Evolutionary conservation across 1,140 invertebrate species (phyloP), one percentile per base, ranked within the genome.

Genomic region (Drosophila nikananu): DNA sequence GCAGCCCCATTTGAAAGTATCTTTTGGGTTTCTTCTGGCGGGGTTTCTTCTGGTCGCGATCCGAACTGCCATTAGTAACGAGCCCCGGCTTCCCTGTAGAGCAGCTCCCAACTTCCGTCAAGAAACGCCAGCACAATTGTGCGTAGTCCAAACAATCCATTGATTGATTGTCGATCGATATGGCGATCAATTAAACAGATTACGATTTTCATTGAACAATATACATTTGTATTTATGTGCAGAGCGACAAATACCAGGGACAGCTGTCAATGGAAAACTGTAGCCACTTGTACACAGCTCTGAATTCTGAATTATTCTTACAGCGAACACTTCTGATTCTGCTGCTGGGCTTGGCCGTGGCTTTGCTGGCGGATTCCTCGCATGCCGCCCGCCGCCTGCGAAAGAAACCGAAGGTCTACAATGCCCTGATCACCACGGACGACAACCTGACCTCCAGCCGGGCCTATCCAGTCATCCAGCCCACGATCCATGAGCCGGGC

Each of bases 351-450:
- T 32, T 82, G 35, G 73, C 62, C 17, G 42, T 82, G 32, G 49
- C 61, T 25, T 23, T 91, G 44, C 63, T 48, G 48, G 32, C 59
- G 30, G 77, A 92, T 30, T 55, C 46, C 15, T 65, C 66, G 12
- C 41, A 41, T 3, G 86, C 68, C 13, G 86, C 72, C 13, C 57
- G 93, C 90, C 39, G 94, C 79, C 49, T 95, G 21, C 86, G 94
- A 0, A 93, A 94, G 72, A 93, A 94, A 15, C 96, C 96, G 4
- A 96, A 96, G 81, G 95, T 97, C 17, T 97, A 97, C 92, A 97
- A 97, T 92, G 96, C 96, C 0, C 93, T 97, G 21, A 96, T 97
- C 79, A 96, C 95, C 6, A 96, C 95, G 3, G 95, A 96, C 77
- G 95, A 96, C 80, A 96, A 96, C 86, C 90, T 97, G 27, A 94